These are phyloP conservation scores for Noctilio leporinus DNA, from an alignment of 2,113 vertebrate species.

Conservation along the genomic window DNA sequence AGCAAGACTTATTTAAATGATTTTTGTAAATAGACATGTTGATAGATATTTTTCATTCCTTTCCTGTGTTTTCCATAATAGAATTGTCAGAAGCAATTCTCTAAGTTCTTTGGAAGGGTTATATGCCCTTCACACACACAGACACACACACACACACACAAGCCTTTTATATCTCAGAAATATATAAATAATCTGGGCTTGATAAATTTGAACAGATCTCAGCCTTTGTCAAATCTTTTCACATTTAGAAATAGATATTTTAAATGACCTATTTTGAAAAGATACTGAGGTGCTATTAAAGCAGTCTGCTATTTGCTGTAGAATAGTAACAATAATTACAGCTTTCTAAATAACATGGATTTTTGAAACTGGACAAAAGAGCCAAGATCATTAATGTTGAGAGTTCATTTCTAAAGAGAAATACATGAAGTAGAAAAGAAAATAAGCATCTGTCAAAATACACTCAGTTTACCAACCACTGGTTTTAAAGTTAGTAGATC, in stretches of 20 bases:
- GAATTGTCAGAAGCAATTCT: constrained; percentile 12
- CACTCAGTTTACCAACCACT: neutral
- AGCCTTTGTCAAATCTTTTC: neutral
- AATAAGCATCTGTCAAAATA: neutral
- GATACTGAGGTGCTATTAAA: neutral
- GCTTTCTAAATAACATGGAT: neutral
- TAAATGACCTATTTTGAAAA: neutral
- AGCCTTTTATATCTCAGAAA: neutral
- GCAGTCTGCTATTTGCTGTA: neutral
- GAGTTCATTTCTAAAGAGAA: neutral
- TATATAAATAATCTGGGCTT: neutral
- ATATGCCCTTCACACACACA: neutral
- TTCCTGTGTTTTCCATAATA: neutral
- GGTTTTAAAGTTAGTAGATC: neutral
- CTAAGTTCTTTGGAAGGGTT: neutral
- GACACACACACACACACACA: neutral
- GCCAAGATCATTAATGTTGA: neutral
- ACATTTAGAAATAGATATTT: neutral
- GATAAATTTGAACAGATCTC: neutral
- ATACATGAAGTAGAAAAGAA: neutral
- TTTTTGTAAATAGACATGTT: neutral
- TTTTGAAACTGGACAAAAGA: neutral
- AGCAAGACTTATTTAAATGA: constrained; percentile 2
- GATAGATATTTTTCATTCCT: constrained; percentile 19
- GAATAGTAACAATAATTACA: neutral